Base-by-base conservation (phyloP, 1,140 invertebrate genomes). In the Ptiloglossa arizonensis region DNA sequence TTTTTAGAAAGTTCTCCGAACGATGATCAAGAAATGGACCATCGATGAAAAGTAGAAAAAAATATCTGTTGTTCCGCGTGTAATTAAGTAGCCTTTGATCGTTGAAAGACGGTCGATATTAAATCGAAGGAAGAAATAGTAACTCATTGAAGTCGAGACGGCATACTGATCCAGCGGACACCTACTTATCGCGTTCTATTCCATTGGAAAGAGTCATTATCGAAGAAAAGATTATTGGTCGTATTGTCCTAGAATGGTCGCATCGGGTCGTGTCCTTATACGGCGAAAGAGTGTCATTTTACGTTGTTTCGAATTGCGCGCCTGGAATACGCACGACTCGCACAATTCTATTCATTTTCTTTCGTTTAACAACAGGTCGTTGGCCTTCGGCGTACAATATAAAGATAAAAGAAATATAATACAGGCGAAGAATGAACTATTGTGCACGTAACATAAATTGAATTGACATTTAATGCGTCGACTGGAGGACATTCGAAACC, bases 121-220 rank as follows among this genome's bases (percentile, higher is more conserved):
- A 46, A 62, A 71, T 52, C 27, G 27, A 56, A 22, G 19, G 15
- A 13, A 69, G 17, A 57, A 71, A 68, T 32, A 15, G 44, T n/a
- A n/a, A n/a, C n/a, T n/a, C n/a, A n/a, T n/a, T n/a, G n/a, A n/a
- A n/a, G n/a, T n/a, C n/a, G n/a, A n/a, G n/a, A n/a, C n/a, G n/a
- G n/a, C 59, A 50, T 54, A n/a, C 27, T 29, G 60, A 41, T 38
- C 41, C 60, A 41, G 24, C 57, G 56, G 77, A 77, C 80, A 79
- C 77, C 84, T 64, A 73, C 68, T 87, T 87, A 85, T 87, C 85
- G 44, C 57, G 54, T 41, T 64, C 57, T 27, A 52, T 80, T 73
- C 79, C 59, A 32, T 76, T 80, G 63, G 17, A 69, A 81, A 80
- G 29, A 69, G 41, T 56, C 68, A 70, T 85, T 88, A 88, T 88